Conservation (phyloP, 2,113 vertebrate genomes). For the Pterophyllum scalare region DNA sequence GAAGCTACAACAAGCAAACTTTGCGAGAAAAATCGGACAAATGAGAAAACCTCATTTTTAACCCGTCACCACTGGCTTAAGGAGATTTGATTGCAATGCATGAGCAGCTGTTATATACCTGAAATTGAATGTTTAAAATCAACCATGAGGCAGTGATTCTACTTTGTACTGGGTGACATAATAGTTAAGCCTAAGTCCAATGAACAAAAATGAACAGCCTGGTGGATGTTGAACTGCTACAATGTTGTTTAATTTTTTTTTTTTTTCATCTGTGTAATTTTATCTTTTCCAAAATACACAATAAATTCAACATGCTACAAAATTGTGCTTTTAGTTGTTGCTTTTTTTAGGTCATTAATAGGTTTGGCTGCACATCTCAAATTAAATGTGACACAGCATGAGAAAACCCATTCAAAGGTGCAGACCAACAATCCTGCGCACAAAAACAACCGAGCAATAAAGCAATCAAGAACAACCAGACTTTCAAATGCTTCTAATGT, state of each 20-base stretch:
- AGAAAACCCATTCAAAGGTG: not conserved
- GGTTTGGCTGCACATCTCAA: not conserved
- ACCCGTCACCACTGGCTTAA: not conserved
- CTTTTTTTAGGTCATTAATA: not conserved
- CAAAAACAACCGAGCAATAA: not conserved
- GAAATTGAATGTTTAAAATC: conserved; percentile 30
- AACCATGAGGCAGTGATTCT: not conserved
- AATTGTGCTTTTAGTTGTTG: not conserved
- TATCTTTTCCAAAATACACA: conserved; percentile 7
- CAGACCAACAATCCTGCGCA: not conserved
- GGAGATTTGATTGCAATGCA: not conserved
- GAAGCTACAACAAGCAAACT: not conserved
- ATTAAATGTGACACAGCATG: not conserved
- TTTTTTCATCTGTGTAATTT: not conserved
- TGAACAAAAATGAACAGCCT: not conserved
- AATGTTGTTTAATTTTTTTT: not conserved
- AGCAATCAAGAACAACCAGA: not conserved
- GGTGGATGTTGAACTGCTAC: not conserved
- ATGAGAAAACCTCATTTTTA: not conserved
- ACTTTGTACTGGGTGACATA: conserved; percentile 2
- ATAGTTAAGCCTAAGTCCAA: not conserved
- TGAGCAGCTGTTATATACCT: conserved; percentile 14
- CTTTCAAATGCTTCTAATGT: not conserved
- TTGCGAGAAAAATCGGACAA: not conserved
- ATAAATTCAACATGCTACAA: conserved; percentile 11